Base-by-base conservation (phyloP, 2,113 vertebrate genomes). In the Probosciger aterrimus region DNA sequence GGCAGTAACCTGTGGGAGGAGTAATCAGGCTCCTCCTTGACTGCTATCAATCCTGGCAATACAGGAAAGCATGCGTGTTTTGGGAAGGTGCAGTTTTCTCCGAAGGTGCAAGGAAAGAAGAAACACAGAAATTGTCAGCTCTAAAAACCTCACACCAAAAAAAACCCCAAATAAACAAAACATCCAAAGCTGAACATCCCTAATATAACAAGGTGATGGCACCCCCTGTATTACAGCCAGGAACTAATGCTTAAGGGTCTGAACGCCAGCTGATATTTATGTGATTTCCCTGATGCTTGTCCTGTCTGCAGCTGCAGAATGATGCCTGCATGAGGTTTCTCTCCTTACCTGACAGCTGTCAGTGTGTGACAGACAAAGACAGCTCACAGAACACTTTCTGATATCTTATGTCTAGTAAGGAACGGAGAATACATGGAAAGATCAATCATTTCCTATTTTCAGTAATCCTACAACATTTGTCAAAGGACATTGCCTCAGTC, bases 21-120 rank as follows among this genome's bases (percentile, higher is more conserved):
- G 9, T 11, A 60, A 71, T 33, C 39, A 87, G 67, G 25, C 18
- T 62, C 28, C 23, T 80, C 20, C 67, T 64, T 4, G 2, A 5
- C 47, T 70, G 60, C 49, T 43, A 27, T 23, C 37, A 60, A 6
- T 30, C 30, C 46, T 18, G n/a, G 30, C 4, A 30, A 9, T 15
- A 60, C 7, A 46, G 20, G 41, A 53, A 73, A 63, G 0, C 9
- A 10, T 7, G 11, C 0, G 6, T 24, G 68, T 41, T 19, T 0
- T 0, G 19, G n/a, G 3, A 28, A 12, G 47, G 3, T 1, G 30
- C 69, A 25, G 18, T 78, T 70, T 46, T 49, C 68, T 71, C 60
- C 75, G 16, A 76, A 53, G 10, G 1, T 4, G 43, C 43, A 50
- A 50, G 23, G 59, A 77, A 71, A 37, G 8, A 31, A 60, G 7